Conservation (phyloP, 2,888 invertebrate species). For the Chrysina gloriosa region DNA sequence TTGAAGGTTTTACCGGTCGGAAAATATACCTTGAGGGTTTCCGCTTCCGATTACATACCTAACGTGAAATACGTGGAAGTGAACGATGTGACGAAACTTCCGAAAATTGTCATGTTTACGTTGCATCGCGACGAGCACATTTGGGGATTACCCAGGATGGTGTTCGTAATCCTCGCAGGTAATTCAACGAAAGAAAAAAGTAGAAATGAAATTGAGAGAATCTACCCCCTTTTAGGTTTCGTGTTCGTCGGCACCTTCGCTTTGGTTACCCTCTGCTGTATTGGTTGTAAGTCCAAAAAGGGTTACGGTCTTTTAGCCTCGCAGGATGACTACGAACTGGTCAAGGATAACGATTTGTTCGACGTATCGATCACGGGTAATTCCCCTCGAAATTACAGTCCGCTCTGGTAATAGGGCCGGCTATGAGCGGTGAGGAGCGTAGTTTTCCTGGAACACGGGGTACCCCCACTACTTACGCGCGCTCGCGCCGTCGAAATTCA, state of each 20-base stretch:
- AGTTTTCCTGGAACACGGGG: too few relatives aligned
- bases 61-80: slow-evolving; percentile 65
- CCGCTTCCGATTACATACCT: slow-evolving; percentile 71
- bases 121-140: slow-evolving; percentile 75
- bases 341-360: slow-evolving; percentile 40
- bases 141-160: slow-evolving; percentile 79
- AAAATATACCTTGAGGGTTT: slow-evolving; percentile 68
- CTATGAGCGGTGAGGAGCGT: too few relatives aligned
- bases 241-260: slow-evolving; percentile 69
- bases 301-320: slow-evolving; percentile 71
- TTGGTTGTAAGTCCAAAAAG: slow-evolving; percentile 65
- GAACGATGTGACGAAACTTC: slow-evolving; percentile 61
- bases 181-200: too few relatives aligned
- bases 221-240: slow-evolving; percentile 65
- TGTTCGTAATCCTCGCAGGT: slow-evolving; percentile 82
- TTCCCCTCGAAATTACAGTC: slow-evolving; percentile 2
- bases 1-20: slow-evolving; percentile 66
- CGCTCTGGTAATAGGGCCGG: too few relatives aligned
- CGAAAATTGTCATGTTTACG: slow-evolving; percentile 75
- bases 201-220: slow-evolving; percentile 26
- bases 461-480: too few relatives aligned
- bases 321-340: slow-evolving; percentile 66
- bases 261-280: slow-evolving; percentile 69
- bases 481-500: too few relatives aligned
- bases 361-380: slow-evolving; percentile 25